Base-by-base conservation (phyloP, 1,140 invertebrate species). In the Pseudomyrmex pallidus region DNA sequence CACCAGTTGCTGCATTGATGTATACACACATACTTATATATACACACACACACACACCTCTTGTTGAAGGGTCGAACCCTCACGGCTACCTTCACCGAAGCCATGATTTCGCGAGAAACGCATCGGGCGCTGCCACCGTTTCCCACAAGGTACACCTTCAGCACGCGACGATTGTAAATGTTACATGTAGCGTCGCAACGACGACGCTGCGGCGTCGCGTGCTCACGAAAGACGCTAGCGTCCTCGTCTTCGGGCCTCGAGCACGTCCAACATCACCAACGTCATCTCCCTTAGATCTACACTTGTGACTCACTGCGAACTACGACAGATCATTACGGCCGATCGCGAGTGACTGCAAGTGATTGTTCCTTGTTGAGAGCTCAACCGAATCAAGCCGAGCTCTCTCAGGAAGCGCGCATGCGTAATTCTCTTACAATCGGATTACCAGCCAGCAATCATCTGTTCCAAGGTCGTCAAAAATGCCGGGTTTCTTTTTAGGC, bases 1-100 rank as follows among this genome's bases (percentile, higher is more conserved):
- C 35, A 35, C 35, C 5, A 35, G 35, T 35, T 35, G 35, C 35
- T 35, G 35, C 35, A 35, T 35, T 35, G 35, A 35, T 35, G 35
- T 35, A 5, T 35, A 35, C 5, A 35, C 35, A 35, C 35, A 35
- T 68, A 62, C 64, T 84, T 78, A 84, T 57, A 7, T 9, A 22
- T 1, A 22, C 20, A 22, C 20, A 22, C 48, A 61, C 50, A 87
- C 56, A 85, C 92, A 93, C 93, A 97, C 97, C 97, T 97, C 95
- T 97, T 96, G 95, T 97, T 97, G 95, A 97, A 97, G 92, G 97
- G 97, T 90, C 97, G 96, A 91, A 97, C 96, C 92, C 97, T 95
- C 85, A 97, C 97, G 89, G 97, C 97, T 90, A 97, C 97, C 95
- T 97, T 97, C 91, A 97, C 96, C 86, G 97, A 97, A 91, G 96